These are phyloP conservation scores for Pterostichus niger DNA, from an alignment of 2,888 invertebrate genomes.

Conservation along the genomic window DNA sequence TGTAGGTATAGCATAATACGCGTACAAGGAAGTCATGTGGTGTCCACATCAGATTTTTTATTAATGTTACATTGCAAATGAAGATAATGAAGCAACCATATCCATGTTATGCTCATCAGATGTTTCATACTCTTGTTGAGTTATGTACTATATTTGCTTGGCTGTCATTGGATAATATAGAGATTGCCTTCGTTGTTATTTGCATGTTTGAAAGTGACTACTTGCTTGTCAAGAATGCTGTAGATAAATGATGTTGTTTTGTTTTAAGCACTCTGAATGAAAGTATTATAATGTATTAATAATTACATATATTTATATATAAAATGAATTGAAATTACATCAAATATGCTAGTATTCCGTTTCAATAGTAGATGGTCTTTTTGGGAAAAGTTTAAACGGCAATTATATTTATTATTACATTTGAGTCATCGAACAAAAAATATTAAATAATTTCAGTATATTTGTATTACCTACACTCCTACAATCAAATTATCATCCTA, in stretches of 20 bases:
- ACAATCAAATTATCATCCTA: slow-evolving; percentile 10
- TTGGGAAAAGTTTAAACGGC: slow-evolving; percentile 8
- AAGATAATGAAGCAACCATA: neutral
- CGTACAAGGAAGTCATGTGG: no score
- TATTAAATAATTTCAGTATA: slow-evolving; percentile 19
- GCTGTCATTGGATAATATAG: slow-evolving; percentile 53
- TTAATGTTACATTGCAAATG: no score
- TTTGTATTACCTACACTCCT: slow-evolving; percentile 11
- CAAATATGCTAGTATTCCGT: neutral
- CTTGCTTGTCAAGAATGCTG: slow-evolving; percentile 20
- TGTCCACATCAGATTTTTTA: no score
- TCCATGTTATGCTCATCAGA: neutral
- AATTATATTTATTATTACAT: slow-evolving; percentile 29
- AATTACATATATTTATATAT: no score
- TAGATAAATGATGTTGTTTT: slow-evolving; percentile 43
- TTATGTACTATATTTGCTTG: slow-evolving; percentile 46
- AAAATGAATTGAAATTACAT: slow-evolving; percentile 2
- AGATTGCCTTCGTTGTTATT: slow-evolving; percentile 44
- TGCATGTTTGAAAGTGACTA: slow-evolving; percentile 40
- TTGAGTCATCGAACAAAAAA: slow-evolving; percentile 36
- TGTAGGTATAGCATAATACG: no score
- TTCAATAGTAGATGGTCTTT: slow-evolving; percentile 4
- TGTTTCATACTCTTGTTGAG: slow-evolving; percentile 3
- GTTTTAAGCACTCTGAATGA: slow-evolving; percentile 29
- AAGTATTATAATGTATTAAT: neutral